Base-by-base conservation (phyloP, 2,797 vertebrate genomes). In the Mus minutoides region DNA sequence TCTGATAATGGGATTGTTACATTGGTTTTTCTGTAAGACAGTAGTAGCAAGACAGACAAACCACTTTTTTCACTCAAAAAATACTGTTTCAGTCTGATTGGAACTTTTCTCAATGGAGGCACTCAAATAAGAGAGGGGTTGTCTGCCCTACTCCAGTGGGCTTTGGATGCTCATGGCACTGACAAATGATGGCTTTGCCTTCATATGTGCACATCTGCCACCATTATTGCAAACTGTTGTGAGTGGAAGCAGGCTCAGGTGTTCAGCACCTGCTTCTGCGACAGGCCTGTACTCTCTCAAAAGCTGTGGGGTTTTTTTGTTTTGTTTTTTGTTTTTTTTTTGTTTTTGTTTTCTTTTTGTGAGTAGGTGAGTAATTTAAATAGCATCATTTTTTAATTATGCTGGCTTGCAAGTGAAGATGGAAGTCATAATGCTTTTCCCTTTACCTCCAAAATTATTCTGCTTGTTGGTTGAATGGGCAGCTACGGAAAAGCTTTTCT, bases 381-480 rank as follows among this genome's bases (percentile, higher is more conserved):
- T 37, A 22, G n/a, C 21, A n/a, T 24, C 7, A 13, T 34, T 85
- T 78, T 77, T 19, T 43, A 60, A 62, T 56, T 49, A 87, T 89
- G n/a, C n/a, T 85, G 24, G 60, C 69, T 62, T 46, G n/a, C 13
- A 34, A 37, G 58, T 84, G 64, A 64, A 62, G 58, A 43, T 14
- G 37, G 6, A 85, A 89, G 64, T 22, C 16, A 29, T 3, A 24
- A 54, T 49, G 40, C 43, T 12, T 85, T 1, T 73, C 91, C 34
- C 22, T 71, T 94, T 37, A 64, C 31, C 64, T 83, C 49, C 84
- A 22, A 88, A 92, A 77, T 90, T 78, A 62, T 34, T 31, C 43
- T 86, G 54, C n/a, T 64, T 79, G 62, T 71, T 52, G 93, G 89
- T 52, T 52, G 46, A 92, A 76, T 87, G 88, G 46, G 73, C 46